phyloP scores from a whole-genome alignment of 2,888 invertebrate genomes.

The Silvanus unidentatus region DNA sequence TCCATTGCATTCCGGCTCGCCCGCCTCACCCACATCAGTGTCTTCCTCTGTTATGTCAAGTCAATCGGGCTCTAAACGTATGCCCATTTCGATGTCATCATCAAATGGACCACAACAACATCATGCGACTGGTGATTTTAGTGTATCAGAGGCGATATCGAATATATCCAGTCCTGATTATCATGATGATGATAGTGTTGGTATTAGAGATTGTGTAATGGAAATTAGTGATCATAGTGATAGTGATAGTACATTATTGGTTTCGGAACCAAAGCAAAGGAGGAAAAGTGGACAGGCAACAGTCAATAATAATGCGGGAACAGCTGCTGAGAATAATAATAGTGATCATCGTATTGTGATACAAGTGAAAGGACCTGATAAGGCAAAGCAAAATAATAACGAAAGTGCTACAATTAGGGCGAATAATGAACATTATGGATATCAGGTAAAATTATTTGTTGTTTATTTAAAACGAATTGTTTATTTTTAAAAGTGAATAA shows the following conservation, averaged over 20 bases:
- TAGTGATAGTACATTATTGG: constrained; percentile 81
- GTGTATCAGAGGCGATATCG: constrained; percentile 79
- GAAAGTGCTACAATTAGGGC: constrained; percentile 17
- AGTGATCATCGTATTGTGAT: constrained; percentile 79
- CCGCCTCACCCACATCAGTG: constrained; percentile 73
- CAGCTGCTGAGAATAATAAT: constrained; percentile 39
- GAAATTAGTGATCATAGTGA: constrained; percentile 84
- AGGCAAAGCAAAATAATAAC: constrained; percentile 38
- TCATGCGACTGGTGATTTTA: constrained; percentile 60
- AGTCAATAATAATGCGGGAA: constrained; percentile 21
- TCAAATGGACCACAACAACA: constrained; percentile 35
- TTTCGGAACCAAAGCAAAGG: constrained; percentile 65
- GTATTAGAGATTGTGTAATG: constrained; percentile 78
- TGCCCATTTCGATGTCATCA: constrained; percentile 41
- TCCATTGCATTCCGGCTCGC: constrained; percentile 62
- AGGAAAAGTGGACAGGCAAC: constrained; percentile 9
- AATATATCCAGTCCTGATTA: constrained; percentile 88
- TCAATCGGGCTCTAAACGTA: constrained; percentile 62
- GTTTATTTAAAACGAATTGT: too few relatives aligned
- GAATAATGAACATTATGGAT: constrained; percentile 16
- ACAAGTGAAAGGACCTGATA: constrained; percentile 64
- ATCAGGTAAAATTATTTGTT: constrained; percentile 22
- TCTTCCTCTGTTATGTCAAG: constrained; percentile 85
- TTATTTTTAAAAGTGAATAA: too few relatives aligned
- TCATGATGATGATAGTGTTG: constrained; percentile 80